Base-by-base conservation (phyloP, 2,113 vertebrate species). In the Fukomys damarensis region DNA sequence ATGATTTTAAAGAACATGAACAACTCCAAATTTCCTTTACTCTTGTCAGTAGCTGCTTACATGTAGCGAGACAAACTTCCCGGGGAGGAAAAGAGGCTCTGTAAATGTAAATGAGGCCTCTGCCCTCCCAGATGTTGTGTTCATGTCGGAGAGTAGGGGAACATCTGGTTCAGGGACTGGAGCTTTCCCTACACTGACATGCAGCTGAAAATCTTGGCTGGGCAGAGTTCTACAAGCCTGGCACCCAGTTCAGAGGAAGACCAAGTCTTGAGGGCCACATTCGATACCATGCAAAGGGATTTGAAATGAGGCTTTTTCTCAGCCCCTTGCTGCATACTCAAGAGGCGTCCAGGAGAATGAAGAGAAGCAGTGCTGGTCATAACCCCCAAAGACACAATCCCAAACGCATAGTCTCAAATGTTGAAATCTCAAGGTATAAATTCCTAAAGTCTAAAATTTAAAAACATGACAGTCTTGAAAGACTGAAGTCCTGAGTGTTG, bases 1-100 rank as follows among this genome's bases (percentile, higher is more conserved):
- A 10, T 87, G 46, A 65, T 86, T 92, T 89, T 43, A 82, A 96
- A 88, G 83, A 70, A 86, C 43, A 58, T 19, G 65, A 94, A 49
- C 46, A 46, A 91, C 49, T 86, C n/a, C 43, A 38, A 38, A 70
- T 95, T 84, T 86, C 58, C 66, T 43, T 95, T 89, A 30, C 54
- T 95, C 28, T 93, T 90, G 35, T 54, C 26, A 24, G 41, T 76
- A 76, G 80, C 74, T 95, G 54, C 61, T 84, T 79, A 63, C 2
- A 41, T 43, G 38, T 66, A 46, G 77, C 35, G 83, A 92, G 94
- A 68, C 49, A 92, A 81, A 12, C 61, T 89, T 38, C 24, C 28
- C n/a, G 54, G 49, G 49, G 77, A 68, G 65, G 58, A 86, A 89
- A 41, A 30, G 79, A 86, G 30, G 32, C 61, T 63, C 61, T 94